phyloP scores from a whole-genome alignment of 2,113 vertebrate genomes.

The Electrona antarctica region DNA sequence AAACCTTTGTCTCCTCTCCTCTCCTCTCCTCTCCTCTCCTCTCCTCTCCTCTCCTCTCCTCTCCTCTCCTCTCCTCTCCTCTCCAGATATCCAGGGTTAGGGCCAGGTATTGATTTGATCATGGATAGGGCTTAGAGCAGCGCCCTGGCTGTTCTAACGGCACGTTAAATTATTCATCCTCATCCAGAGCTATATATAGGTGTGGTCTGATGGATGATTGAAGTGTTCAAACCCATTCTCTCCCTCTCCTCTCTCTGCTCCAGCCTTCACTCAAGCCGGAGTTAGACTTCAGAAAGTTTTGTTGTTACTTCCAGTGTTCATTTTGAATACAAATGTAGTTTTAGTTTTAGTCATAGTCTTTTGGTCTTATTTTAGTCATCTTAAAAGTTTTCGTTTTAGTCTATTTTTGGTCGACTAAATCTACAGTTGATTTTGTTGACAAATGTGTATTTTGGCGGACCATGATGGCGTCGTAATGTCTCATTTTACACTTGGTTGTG shows the following conservation, averaged over 20 bases:
- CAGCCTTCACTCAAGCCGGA: too few relatives aligned
- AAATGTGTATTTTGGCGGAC: too few relatives aligned
- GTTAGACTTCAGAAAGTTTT: too few relatives aligned
- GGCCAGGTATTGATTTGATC: constrained; percentile 66
- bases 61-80: constrained; percentile 3
- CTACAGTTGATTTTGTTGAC: too few relatives aligned
- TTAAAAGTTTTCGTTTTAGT: too few relatives aligned
- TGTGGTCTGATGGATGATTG: constrained; percentile 15
- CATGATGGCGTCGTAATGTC: too few relatives aligned
- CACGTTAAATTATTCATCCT: constrained; percentile 71
- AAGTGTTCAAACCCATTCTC: background rate
- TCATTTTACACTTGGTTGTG: too few relatives aligned
- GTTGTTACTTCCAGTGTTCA: too few relatives aligned
- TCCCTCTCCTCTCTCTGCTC: background rate
- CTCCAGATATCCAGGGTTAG: background rate
- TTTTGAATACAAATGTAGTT: too few relatives aligned
- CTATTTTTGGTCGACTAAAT: too few relatives aligned
- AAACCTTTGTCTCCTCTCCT: background rate
- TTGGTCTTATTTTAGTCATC: too few relatives aligned
- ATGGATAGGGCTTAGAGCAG: constrained; percentile 23
- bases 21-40: background rate
- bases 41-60: constrained; percentile 17
- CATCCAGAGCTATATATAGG: constrained; percentile 61
- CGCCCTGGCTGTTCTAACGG: constrained; percentile 36
- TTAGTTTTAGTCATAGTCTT: too few relatives aligned